phyloP scores from a whole-genome alignment of 1,140 invertebrate genomes.

The Oryzaephilus surinamensis region DNA sequence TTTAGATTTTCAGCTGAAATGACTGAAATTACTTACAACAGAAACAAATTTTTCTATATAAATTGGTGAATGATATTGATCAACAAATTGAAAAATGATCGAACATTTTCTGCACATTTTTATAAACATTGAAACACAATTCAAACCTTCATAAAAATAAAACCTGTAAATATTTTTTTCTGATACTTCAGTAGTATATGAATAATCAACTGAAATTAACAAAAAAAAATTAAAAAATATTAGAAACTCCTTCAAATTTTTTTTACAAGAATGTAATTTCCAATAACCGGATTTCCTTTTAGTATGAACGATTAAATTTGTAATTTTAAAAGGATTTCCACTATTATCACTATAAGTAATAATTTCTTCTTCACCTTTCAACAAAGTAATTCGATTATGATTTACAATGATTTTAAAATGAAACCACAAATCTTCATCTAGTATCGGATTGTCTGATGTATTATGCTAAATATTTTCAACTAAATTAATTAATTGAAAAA shows the following conservation, averaged over 20 bases:
- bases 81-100: too few relatives aligned
- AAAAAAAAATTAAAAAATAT: background rate
- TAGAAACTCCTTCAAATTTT: background rate
- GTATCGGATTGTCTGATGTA: too few relatives aligned
- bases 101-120: constrained; percentile 3
- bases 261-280: constrained; percentile 3
- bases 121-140: constrained; percentile 3
- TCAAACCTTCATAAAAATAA: background rate
- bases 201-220: constrained; percentile 2
- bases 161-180: background rate
- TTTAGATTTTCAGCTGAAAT: too few relatives aligned
- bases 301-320: constrained; percentile 2
- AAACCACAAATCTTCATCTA: too few relatives aligned
- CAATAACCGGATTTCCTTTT: constrained; percentile 1
- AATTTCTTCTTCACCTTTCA: too few relatives aligned
- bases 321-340: background rate
- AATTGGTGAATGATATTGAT: too few relatives aligned
- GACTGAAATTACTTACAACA: background rate
- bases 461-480: too few relatives aligned
- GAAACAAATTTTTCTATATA: too few relatives aligned
- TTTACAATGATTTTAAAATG: background rate
- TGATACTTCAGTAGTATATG: background rate
- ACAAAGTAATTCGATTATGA: too few relatives aligned
- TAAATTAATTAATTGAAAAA: too few relatives aligned
- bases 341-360: background rate